Percentiles rank a stretch among this genome's conserved stretches.
These are phyloP conservation scores for Cremastinae sp. DNA, from an alignment of 2,888 invertebrate genomes.

Conservation along the genomic window DNA sequence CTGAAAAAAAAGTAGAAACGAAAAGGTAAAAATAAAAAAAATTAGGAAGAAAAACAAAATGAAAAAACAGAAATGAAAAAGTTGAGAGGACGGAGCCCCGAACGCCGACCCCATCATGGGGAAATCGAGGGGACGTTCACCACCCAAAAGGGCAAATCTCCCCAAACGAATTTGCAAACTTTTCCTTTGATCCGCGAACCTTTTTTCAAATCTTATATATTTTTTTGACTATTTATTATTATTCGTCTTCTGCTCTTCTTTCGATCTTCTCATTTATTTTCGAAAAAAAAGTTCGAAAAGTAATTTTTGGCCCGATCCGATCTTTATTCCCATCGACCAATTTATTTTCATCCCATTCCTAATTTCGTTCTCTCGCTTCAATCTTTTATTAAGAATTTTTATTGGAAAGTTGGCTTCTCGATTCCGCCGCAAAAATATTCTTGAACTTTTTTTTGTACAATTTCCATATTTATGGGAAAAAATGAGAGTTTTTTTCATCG, in stretches of 20 bases:
- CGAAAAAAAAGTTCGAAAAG: background rate
- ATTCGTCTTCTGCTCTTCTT: too few species aligned
- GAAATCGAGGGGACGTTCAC: background rate
- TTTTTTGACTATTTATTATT: conserved; percentile 12
- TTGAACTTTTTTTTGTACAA: too few species aligned
- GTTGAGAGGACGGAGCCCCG: too few species aligned
- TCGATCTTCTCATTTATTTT: too few species aligned
- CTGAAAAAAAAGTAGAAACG: background rate
- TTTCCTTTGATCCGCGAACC: conserved; percentile 29
- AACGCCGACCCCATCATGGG: too few species aligned
- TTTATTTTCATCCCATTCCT: background rate
- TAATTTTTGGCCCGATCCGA: background rate
- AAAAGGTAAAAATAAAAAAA: too few species aligned
- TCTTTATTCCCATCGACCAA: background rate
- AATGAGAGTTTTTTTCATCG: too few species aligned
- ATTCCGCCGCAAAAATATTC: too few species aligned
- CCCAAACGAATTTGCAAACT: conserved; percentile 37
- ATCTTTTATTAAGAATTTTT: background rate
- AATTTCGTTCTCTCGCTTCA: too few species aligned
- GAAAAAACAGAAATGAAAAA: too few species aligned
- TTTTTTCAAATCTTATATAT: background rate
- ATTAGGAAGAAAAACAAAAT: too few species aligned
- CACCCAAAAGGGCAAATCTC: background rate
- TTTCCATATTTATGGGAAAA: too few species aligned
- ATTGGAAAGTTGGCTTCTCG: conserved; percentile 14